Percentiles rank a stretch among this genome's conserved stretches.
phyloP scores from a whole-genome alignment of 1,140 invertebrate genomes.

The Panagrolaimus sp. region DNA sequence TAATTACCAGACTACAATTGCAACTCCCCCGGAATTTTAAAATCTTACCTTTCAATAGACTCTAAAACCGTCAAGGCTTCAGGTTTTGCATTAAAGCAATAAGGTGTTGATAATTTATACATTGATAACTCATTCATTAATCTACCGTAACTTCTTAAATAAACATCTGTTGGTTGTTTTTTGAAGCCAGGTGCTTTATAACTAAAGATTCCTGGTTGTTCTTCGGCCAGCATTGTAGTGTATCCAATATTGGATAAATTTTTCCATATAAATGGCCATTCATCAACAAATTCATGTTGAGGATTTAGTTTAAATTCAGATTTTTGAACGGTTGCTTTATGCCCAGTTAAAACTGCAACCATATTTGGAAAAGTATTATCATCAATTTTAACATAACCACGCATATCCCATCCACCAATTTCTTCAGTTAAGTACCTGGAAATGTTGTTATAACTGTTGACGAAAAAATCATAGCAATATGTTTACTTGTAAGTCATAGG shows the following conservation, averaged over 20 bases:
- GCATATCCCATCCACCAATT: slow-evolving; percentile 23
- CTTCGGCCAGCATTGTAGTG: slow-evolving; percentile 44
- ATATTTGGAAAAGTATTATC: slow-evolving; percentile 48
- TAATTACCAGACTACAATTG: neutral
- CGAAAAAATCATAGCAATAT: neutral
- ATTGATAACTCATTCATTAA: slow-evolving; percentile 34
- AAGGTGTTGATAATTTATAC: slow-evolving; percentile 27
- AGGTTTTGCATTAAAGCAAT: slow-evolving; percentile 38
- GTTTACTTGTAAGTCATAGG: slow-evolving; percentile 35
- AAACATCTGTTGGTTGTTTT: slow-evolving; percentile 35
- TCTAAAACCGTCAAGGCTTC: slow-evolving; percentile 34
- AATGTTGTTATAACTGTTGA: neutral
- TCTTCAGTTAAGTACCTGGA: slow-evolving; percentile 28
- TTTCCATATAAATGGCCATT: slow-evolving; percentile 75
- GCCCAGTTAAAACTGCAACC: slow-evolving; percentile 38
- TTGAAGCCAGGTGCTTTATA: slow-evolving; percentile 38
- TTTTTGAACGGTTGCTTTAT: slow-evolving; percentile 16
- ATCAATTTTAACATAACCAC: slow-evolving; percentile 40
- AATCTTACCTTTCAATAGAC: slow-evolving; percentile 20
- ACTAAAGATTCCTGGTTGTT: slow-evolving; percentile 41
- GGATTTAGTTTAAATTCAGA: slow-evolving; percentile 21
- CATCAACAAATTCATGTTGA: slow-evolving; percentile 63
- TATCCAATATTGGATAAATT: slow-evolving; percentile 62
- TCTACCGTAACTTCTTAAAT: slow-evolving; percentile 35
- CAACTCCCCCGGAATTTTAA: neutral